Conservation (phyloP, 2,888 invertebrate species). For the Heliconius aoede region DNA sequence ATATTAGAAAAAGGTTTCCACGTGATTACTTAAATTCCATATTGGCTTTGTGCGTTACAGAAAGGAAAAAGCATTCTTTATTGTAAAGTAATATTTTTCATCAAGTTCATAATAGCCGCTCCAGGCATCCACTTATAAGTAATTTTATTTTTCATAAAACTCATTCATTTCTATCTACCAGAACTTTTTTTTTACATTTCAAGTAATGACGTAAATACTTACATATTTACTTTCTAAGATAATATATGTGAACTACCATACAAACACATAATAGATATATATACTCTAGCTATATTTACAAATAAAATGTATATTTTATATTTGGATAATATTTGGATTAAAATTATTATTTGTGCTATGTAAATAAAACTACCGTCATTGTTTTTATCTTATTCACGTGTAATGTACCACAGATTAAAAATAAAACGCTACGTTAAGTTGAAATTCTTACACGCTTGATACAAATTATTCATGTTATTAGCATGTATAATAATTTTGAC, state of each 20-base stretch:
- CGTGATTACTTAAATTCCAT: conserved; percentile 22
- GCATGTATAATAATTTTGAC: no score
- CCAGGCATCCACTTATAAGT: conserved; percentile 19
- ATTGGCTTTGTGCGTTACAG: conserved; percentile 17
- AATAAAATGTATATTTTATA: neutral
- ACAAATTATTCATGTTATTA: no score
- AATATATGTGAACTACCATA: neutral
- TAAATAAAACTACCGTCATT: neutral
- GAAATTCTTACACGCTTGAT: no score
- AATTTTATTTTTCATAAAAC: conserved; percentile 10
- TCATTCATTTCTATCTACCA: neutral
- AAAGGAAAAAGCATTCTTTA: conserved; percentile 19
- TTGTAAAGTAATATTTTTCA: conserved; percentile 17
- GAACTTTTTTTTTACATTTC: neutral
- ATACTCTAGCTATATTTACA: neutral
- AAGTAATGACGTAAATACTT: neutral
- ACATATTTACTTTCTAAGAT: neutral
- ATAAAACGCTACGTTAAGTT: no score
- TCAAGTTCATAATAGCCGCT: conserved; percentile 20
- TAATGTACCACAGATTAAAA: no score
- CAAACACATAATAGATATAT: neutral
- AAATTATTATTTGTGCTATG: neutral
- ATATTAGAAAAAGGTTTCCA: conserved; percentile 13
- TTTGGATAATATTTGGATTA: neutral
- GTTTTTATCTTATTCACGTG: neutral